Evolutionary conservation across 2,113 vertebrate genomes (phyloP).

Genomic region (Lutjanus erythropterus): DNA sequence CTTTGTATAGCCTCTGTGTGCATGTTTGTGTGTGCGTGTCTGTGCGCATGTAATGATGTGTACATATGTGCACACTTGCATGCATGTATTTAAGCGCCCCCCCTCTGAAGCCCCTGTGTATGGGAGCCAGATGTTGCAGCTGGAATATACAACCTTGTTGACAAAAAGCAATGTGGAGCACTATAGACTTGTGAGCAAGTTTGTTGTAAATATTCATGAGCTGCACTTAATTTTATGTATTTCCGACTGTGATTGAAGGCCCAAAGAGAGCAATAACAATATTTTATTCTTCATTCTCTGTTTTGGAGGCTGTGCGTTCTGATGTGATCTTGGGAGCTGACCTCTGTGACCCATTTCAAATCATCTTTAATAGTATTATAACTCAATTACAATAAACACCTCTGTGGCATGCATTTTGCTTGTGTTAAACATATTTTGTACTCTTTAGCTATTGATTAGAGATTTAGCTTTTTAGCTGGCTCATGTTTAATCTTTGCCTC

Average conservation of each 20-base stretch:
- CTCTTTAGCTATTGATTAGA: slow-evolving; percentile 17
- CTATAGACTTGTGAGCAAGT: slow-evolving; percentile 18
- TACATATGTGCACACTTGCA: slow-evolving; percentile 62
- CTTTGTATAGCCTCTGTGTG: slow-evolving; percentile 42
- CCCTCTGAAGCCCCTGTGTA: slow-evolving; percentile 71
- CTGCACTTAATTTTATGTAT: slow-evolving; percentile 35
- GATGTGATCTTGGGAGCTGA: slow-evolving; percentile 22
- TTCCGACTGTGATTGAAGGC: slow-evolving; percentile 26
- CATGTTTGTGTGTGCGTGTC: not conserved
- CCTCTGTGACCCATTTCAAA: slow-evolving; percentile 22
- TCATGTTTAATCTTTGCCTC: slow-evolving; percentile 43
- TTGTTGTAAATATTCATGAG: slow-evolving; percentile 52
- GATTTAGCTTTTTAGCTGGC: slow-evolving; percentile 13
- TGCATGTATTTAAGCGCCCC: slow-evolving; percentile 72
- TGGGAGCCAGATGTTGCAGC: slow-evolving; percentile 79
- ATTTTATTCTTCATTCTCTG: not conserved
- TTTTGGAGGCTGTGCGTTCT: not conserved
- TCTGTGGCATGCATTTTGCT: slow-evolving; percentile 8
- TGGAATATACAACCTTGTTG: slow-evolving; percentile 62
- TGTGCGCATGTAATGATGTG: slow-evolving; percentile 48
- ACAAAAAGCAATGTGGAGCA: slow-evolving; percentile 48
- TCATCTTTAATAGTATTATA: not conserved
- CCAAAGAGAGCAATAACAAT: not conserved
- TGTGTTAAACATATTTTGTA: not conserved
- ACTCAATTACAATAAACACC: not conserved